A percentile compares a stretch with the other conserved stretches of the same genome.
Conservation (phyloP, 2,113 vertebrate genomes). For the Eubucco bourcierii region DNA sequence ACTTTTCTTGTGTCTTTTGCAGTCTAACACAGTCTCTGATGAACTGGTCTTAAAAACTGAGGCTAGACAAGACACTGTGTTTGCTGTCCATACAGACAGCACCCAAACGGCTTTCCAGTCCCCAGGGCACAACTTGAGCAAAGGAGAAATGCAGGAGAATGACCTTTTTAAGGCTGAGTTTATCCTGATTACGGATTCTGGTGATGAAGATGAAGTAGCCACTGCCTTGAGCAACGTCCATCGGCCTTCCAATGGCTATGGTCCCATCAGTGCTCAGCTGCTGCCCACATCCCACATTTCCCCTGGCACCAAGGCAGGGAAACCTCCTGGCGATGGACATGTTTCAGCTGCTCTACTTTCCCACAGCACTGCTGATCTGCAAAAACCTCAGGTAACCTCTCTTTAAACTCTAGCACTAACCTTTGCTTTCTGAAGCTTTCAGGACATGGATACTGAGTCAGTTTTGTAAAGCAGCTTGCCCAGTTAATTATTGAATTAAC, state of each 20-base stretch:
- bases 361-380: not conserved
- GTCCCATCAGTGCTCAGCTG: conserved; percentile 37
- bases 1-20: conserved; percentile 26
- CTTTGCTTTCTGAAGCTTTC: not conserved
- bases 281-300: conserved; percentile 25
- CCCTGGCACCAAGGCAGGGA: not conserved
- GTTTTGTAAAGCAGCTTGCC: not conserved
- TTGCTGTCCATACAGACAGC: not conserved
- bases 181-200: conserved; percentile 82
- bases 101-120: not conserved
- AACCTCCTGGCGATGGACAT: not conserved
- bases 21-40: conserved; percentile 28
- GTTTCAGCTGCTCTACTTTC: not conserved
- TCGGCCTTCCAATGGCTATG: not conserved
- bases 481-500: not conserved
- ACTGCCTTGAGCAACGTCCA: not conserved
- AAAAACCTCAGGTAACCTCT: conserved; percentile 73
- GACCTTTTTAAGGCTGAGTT: conserved; percentile 87
- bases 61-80: not conserved
- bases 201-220: conserved; percentile 73
- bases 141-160: conserved; percentile 77
- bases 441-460: not conserved
- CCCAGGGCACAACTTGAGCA: not conserved
- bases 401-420: not conserved
- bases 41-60: conserved; percentile 34